Evolutionary conservation across 2,888 invertebrate species (phyloP).

Genomic region (Rotaria magnacalcarata): DNA sequence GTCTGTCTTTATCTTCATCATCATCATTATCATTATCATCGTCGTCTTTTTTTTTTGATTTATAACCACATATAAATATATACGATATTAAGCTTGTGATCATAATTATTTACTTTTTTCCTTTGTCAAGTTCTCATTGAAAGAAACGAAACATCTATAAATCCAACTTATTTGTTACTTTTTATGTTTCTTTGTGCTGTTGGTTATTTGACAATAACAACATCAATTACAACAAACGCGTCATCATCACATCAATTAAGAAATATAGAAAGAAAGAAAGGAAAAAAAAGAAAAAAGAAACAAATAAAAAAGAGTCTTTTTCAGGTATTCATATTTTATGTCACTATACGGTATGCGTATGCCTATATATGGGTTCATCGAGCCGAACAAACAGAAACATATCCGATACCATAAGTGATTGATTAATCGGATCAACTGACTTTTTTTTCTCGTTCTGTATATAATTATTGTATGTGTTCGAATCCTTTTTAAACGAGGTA

Average conservation of each 20-base stretch:
- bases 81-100: background rate
- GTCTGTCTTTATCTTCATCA: background rate
- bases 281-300: background rate
- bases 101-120: background rate
- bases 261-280: background rate
- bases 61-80: background rate
- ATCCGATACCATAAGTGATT: slow-evolving; percentile 34
- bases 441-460: slow-evolving; percentile 8
- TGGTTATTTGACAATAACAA: slow-evolving; percentile 25
- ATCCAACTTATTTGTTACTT: background rate
- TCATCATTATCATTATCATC: background rate
- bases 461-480: background rate
- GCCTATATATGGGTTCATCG: slow-evolving; percentile 17
- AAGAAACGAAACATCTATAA: slow-evolving; percentile 18
- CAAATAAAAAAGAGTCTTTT: background rate
- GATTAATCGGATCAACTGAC: slow-evolving; percentile 21
- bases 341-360: slow-evolving; percentile 10
- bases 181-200: background rate
- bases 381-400: slow-evolving; percentile 29
- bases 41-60: background rate
- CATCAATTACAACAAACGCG: background rate
- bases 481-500: background rate
- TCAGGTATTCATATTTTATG: slow-evolving; percentile 21
- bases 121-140: background rate
- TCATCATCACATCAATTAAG: background rate